Evolutionary conservation across 2,797 vertebrate species (phyloP), one percentile per base, ranked within the genome.

Genomic region (Glossophaga mutica): DNA sequence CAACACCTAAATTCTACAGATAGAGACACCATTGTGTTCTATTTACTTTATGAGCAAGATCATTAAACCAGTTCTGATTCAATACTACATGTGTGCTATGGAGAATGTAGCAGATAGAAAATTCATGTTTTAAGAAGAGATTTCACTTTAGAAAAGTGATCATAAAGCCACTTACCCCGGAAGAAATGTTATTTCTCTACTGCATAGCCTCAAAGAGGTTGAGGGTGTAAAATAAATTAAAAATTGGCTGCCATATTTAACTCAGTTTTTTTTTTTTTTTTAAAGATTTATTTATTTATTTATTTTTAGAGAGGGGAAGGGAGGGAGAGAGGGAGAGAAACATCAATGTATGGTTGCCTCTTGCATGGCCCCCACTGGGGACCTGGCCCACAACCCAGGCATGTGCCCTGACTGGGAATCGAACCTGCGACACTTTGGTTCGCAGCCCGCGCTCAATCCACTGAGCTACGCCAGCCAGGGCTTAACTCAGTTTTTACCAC

Each of bases 81-180:
- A 42, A 52, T 42, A 16, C 16, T 39, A 16, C 24, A 92, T 32
- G 46, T 29, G 67, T 50, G 8, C 32, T 76, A 37, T 46, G 14
- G 92, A 68, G 26, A 92, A 89, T n/a, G 3, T 1, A 65, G 22
- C 18, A 74, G n/a, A 71, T 74, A 18, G 21, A 46, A 97, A 92
- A 82, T 86, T 83, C 16, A 77, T 55, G 73, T 74, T 90, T 91
- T 81, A 84, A 59, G 52, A 95, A 86, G 82, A 78, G 21, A 94
- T 95, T 94, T 91, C 44, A 96, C 39, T 86, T 93, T 3, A 78
- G 7, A 74, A 94, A 93, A 82, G 65, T 94, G 34, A 96, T 74
- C n/a, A 6, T 89, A 83, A 71, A 90, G 37, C 2, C 39, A 90
- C 7, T 78, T 82, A 32, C 8, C 21, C 29, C 55, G 32, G 90